These are phyloP conservation scores for Ctenopoma kingsleyae DNA, from an alignment of 2,797 vertebrate species.

Conservation along the genomic window DNA sequence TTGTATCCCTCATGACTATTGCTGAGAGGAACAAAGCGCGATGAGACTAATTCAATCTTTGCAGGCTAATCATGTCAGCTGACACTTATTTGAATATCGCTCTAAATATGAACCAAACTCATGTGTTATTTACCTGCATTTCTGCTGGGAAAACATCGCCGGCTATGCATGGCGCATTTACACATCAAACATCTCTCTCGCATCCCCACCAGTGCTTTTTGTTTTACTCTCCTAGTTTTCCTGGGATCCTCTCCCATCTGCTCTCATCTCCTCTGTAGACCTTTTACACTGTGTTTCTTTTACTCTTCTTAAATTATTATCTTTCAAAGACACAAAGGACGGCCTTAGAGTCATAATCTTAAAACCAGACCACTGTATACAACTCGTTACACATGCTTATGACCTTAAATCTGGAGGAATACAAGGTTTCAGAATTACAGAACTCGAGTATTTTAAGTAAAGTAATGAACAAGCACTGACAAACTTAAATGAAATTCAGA, in stretches of 20 bases:
- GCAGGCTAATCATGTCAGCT: conserved; percentile 56
- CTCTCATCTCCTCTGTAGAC: conserved; percentile 31
- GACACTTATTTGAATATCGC: conserved; percentile 67
- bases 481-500: neutral
- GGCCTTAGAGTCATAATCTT: conserved; percentile 16
- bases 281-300: conserved; percentile 9
- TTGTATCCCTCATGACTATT: conserved; percentile 36
- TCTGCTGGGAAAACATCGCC: conserved; percentile 73
- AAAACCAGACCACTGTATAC: conserved; percentile 15
- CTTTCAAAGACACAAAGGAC: neutral
- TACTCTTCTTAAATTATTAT: neutral
- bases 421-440: neutral
- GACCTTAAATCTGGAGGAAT: conserved; percentile 10
- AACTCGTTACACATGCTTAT: conserved; percentile 7
- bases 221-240: conserved; percentile 41
- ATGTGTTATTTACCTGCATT: conserved; percentile 77
- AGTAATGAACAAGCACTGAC: neutral
- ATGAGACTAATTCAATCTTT: conserved; percentile 23
- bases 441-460: neutral
- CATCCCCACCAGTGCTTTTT: conserved; percentile 36
- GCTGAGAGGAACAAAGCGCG: conserved; percentile 48
- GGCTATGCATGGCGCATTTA: conserved; percentile 64
- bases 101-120: conserved; percentile 69
- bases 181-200: conserved; percentile 77
- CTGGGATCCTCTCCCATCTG: conserved; percentile 33